Evolutionary conservation across 2,888 invertebrate species (phyloP), one percentile per base, ranked within the genome.

Genomic region (Scelioninae gen. 1): DNA sequence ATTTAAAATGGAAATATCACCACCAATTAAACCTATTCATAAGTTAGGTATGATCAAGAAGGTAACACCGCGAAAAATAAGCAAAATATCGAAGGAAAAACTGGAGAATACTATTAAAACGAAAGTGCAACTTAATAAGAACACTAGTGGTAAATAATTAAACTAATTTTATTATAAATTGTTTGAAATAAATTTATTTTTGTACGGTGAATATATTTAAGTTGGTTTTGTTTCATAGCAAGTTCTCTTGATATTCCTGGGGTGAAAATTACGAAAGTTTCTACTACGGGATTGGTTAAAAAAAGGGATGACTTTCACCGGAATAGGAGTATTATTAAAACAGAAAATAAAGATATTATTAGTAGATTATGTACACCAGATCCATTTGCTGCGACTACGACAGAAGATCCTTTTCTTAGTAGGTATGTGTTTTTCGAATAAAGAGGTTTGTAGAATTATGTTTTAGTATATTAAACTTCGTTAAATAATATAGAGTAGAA

Each of bases 401-500:
- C 95, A 1, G 93, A 94, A 6, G 95, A 96, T 92, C 96, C 96
- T 4, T 96, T 96, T 87, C 90, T 95, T 43, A 94, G 95, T 0
- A 93, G 85, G 88, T 88, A 6, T 9, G 60, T 45, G 9, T 62
- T 56, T 6, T 23, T 13, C 15, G 8, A 15, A 3, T 3, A 34
- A 34, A 34, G 34, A 34, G 8, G 8, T 34, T 34, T 34, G 6
- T 34, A 23, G 4, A 23, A 23, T 23, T 2, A 23, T 4, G 1
- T 23, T 23, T 23, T 23, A 23, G 1, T 23, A 23, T 23, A 23
- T 23, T 23, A 2, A 23, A 23, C 4, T 23, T 23, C 23, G 23
- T 23, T 23, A 23, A 23, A 4, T 23, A 4, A 23, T 23, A 23
- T 23, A 23, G 23, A 23, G 23, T 23, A 23, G 23, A 23, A 23